Evolutionary conservation across 2,113 vertebrate species (phyloP), one percentile per base, ranked within the genome.

Genomic region (Naja naja): DNA sequence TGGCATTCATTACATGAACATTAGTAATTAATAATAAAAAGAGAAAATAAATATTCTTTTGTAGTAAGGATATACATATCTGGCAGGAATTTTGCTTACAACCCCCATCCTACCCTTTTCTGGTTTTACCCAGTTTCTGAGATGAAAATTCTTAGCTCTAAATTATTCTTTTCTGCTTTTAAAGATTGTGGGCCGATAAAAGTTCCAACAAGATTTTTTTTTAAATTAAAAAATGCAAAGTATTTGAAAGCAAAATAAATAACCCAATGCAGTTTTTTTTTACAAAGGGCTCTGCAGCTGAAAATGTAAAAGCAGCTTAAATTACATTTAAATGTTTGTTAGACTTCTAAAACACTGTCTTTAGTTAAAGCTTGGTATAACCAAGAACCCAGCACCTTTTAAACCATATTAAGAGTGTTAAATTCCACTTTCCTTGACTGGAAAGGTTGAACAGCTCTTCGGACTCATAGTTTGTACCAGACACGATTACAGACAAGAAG

Each of bases 351-450:
- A 60, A 58, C 25, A 18, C 1, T 64, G 39, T 18, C 22, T 54
- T 39, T 4, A 43, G 12, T 49, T 53, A 52, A 25, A 92, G 6
- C 27, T 58, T 52, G 88, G 54, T n/a, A n/a, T 34, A 88, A 87
- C 87, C 34, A 27, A 88, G 2, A 64, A 3, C 0, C 2, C 0
- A 3, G 30, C 52, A 89, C 85, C 89, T 0, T 6, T 0, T 5
- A 60, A 56, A 91, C 0, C 0, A 23, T 89, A 89, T 96, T 52
- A 87, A 89, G 94, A 94, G 91, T 2, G 89, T 95, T 55, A 56
- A 0, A 94, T 94, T 39, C 8, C 49, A 58, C 81, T 95, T 89
- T 91, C 92, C 64, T 96, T 88, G 91, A 88, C 92, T 30, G 49
- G 1, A 54, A 25, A 87, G 43, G 92, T n/a, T 89, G 88, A 87